Percentiles rank a stretch among this genome's conserved stretches.
Evolutionary conservation across 2,888 invertebrate genomes (phyloP).

Genomic region (Melanostoma scalare): DNA sequence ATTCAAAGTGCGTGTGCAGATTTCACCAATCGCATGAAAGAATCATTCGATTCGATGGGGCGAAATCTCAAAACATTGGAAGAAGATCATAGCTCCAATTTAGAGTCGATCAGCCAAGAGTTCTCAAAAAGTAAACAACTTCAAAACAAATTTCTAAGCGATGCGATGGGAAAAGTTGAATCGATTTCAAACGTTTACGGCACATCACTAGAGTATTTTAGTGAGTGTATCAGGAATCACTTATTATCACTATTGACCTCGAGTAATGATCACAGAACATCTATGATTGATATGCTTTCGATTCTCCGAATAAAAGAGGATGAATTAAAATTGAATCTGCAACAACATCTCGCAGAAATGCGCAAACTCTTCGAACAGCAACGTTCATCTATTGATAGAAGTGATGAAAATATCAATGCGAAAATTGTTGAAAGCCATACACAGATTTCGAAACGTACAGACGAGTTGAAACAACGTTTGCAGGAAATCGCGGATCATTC

Average conservation of each 20-base stretch:
- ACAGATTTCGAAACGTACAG: conserved; percentile 73
- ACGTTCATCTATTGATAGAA: conserved; percentile 72
- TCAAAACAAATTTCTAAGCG: conserved; percentile 76
- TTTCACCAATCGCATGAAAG: conserved; percentile 79
- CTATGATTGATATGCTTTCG: conserved; percentile 74
- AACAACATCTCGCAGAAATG: conserved; percentile 75
- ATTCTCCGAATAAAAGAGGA: conserved; percentile 75
- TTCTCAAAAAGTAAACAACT: conserved; percentile 76
- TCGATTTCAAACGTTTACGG: conserved; percentile 75
- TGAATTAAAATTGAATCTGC: conserved; percentile 75
- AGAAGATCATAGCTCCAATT: conserved; percentile 76
- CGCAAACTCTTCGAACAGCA: conserved; percentile 76
- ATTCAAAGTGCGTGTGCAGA: conserved; percentile 79
- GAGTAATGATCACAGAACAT: conserved; percentile 74
- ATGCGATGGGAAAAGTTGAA: conserved; percentile 76
- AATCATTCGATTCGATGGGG: conserved; percentile 77
- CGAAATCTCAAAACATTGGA: conserved; percentile 76
- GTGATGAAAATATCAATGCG: conserved; percentile 74
- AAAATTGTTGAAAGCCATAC: conserved; percentile 71
- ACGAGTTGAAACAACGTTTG: conserved; percentile 74
- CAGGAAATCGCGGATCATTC: conserved; percentile 62
- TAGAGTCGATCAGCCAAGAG: conserved; percentile 77
- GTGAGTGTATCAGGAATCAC: conserved; percentile 74
- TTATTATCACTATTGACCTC: conserved; percentile 68
- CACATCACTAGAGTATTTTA: conserved; percentile 74